phyloP scores from a whole-genome alignment of 2,113 vertebrate genomes.

The Pogona vitticeps region DNA sequence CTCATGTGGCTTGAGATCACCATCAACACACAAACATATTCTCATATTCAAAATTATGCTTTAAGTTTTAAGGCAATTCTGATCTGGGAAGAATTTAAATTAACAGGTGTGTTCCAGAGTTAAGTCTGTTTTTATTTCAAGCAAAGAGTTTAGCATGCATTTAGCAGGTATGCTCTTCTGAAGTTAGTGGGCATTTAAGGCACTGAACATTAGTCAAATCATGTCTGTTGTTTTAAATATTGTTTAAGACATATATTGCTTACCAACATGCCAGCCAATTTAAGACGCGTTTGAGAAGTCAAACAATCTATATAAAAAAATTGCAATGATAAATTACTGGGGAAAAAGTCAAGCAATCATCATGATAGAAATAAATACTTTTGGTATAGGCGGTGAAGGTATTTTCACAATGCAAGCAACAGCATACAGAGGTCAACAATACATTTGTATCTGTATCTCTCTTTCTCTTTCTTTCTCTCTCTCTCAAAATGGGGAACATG shows the following conservation, averaged over 20 bases:
- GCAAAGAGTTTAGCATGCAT: background rate
- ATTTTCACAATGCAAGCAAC: background rate
- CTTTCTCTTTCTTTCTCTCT: background rate
- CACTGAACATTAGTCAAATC: background rate
- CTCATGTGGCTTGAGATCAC: background rate
- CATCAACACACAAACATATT: background rate
- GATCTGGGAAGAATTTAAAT: constrained; percentile 16
- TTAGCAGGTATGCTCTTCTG: background rate
- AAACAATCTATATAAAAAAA: constrained; percentile 88
- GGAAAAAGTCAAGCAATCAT: background rate
- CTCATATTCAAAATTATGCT: background rate
- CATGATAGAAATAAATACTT: background rate
- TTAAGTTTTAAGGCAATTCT: background rate
- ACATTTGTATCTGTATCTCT: too few relatives aligned
- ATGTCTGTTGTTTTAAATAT: background rate
- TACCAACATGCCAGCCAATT: constrained; percentile 96
- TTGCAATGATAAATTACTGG: constrained; percentile 1
- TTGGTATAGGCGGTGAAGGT: too few relatives aligned
- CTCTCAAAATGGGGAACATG: background rate
- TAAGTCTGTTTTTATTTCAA: background rate
- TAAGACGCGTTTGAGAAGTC: constrained; percentile 87
- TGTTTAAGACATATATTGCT: constrained; percentile 67
- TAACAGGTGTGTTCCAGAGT: background rate
- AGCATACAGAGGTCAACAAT: background rate
- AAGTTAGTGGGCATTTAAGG: background rate